Evolutionary conservation across 2,888 invertebrate species (phyloP).

Genomic region (Arge pagana): DNA sequence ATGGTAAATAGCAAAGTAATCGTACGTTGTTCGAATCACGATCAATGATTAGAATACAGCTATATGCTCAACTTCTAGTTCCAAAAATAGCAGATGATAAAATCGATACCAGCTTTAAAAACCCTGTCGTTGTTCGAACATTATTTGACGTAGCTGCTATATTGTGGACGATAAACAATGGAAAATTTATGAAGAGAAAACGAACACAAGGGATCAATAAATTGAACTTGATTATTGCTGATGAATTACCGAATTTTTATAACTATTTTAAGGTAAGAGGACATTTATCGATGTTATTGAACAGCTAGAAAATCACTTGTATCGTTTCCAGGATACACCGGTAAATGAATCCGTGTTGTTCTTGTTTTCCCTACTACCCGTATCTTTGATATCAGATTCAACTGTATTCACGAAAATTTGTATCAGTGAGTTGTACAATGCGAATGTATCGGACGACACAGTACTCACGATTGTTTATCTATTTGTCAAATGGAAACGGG

Average conservation of each 20-base stretch:
- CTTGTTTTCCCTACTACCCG: slow-evolving; percentile 34
- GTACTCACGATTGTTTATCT: slow-evolving; percentile 30
- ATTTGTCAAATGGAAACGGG: slow-evolving; percentile 36
- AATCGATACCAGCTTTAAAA: background rate
- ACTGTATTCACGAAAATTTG: slow-evolving; percentile 20
- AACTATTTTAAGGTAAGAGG: background rate
- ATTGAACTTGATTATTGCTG: background rate
- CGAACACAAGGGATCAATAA: background rate
- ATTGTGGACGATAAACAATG: slow-evolving; percentile 25
- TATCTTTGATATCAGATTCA: slow-evolving; percentile 18
- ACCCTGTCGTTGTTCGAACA: slow-evolving; percentile 16
- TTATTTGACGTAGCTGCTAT: slow-evolving; percentile 31
- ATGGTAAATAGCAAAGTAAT: too few relatives aligned
- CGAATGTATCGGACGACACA: slow-evolving; percentile 22
- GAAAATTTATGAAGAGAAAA: slow-evolving; percentile 11
- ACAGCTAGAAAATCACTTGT: background rate
- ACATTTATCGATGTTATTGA: background rate
- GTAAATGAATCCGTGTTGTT: slow-evolving; percentile 32
- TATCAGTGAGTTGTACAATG: slow-evolving; percentile 23
- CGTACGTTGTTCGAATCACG: background rate
- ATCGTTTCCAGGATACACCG: slow-evolving; percentile 28
- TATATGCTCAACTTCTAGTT: slow-evolving; percentile 19
- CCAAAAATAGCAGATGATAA: background rate
- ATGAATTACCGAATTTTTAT: background rate
- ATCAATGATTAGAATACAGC: slow-evolving; percentile 14